phyloP scores from a whole-genome alignment of 2,888 invertebrate species.

The Gasteruption jaculator region DNA sequence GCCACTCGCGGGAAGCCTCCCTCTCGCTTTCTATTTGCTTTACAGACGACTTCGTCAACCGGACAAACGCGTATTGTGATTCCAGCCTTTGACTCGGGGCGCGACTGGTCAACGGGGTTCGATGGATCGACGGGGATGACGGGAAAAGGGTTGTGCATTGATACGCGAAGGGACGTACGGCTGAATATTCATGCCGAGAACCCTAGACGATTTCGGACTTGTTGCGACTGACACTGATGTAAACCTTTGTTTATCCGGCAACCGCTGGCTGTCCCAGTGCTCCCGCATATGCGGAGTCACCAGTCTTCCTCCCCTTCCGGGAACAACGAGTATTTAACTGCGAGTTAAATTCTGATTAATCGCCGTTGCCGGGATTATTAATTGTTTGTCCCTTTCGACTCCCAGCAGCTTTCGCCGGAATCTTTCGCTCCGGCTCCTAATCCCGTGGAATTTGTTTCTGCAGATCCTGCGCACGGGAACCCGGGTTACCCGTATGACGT shows the following conservation, averaged over 20 bases:
- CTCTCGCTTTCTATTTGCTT: constrained; percentile 41
- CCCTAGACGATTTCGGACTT: constrained; percentile 48
- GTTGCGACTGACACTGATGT: constrained; percentile 53
- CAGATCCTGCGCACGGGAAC: too few relatives aligned
- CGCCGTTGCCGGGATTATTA: constrained; percentile 42
- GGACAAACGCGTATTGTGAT: constrained; percentile 52
- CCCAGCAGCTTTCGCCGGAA: too few relatives aligned
- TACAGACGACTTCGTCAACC: constrained; percentile 44
- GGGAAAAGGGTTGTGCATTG: constrained; percentile 18
- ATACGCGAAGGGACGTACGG: constrained; percentile 30
- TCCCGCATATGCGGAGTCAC: too few relatives aligned
- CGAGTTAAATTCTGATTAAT: constrained; percentile 50
- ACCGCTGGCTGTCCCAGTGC: constrained; percentile 23
- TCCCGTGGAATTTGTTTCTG: too few relatives aligned
- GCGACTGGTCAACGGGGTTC: too few relatives aligned
- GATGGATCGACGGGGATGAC: constrained; percentile 32
- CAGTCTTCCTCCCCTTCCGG: constrained; percentile 7
- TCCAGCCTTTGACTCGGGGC: constrained; percentile 46
- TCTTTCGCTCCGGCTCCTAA: not conserved
- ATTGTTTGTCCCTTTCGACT: constrained; percentile 50
- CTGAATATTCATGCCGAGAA: constrained; percentile 43
- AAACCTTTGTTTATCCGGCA: constrained; percentile 48
- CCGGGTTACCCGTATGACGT: too few relatives aligned
- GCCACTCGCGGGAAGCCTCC: constrained; percentile 30
- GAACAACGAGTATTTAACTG: constrained; percentile 38